Conservation (phyloP, 2,888 invertebrate genomes). For the Drosophila kuntzei region DNA sequence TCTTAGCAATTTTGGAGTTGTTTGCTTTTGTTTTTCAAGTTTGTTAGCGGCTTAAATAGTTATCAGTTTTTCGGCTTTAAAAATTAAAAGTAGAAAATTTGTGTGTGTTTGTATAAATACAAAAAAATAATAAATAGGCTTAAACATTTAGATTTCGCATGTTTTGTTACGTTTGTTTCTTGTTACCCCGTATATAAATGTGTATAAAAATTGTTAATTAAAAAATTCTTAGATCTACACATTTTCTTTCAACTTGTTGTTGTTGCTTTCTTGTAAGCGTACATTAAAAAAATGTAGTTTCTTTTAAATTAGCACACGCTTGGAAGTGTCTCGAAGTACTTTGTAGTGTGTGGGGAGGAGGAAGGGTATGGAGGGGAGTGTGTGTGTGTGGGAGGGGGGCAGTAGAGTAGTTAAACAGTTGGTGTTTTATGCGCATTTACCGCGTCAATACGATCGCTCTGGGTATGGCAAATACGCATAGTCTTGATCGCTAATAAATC, state of each 20-base stretch:
- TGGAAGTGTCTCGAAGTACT: conserved; percentile 60
- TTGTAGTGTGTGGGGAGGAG: conserved; percentile 4
- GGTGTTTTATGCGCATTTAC: conserved; percentile 64
- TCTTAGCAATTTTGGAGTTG: conserved; percentile 66
- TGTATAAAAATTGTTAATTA: conserved; percentile 75
- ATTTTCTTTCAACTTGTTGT: conserved; percentile 31
- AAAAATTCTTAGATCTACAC: conserved; percentile 66
- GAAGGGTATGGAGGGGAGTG: neutral
- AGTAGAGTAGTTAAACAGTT: conserved; percentile 10
- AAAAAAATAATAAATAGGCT: conserved; percentile 78
- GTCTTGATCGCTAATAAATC: conserved; percentile 80
- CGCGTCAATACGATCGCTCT: conserved; percentile 69
- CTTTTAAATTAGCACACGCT: conserved; percentile 58
- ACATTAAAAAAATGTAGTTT: conserved; percentile 51
- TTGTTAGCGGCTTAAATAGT: conserved; percentile 56
- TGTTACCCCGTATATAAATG: conserved; percentile 53
- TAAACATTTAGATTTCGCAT: conserved; percentile 62
- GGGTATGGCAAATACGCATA: conserved; percentile 75
- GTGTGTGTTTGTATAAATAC: conserved; percentile 57
- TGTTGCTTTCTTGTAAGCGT: conserved; percentile 32
- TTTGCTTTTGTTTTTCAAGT: conserved; percentile 21
- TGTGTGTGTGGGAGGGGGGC: conserved; percentile 2
- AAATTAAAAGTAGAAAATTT: conserved; percentile 72
- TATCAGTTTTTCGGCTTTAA: conserved; percentile 62
- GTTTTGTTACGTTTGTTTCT: conserved; percentile 26